Percentiles rank a stretch among this genome's conserved stretches.
Conservation (phyloP, 2,888 invertebrate species). For the Caenorhabditis zanzibari region DNA sequence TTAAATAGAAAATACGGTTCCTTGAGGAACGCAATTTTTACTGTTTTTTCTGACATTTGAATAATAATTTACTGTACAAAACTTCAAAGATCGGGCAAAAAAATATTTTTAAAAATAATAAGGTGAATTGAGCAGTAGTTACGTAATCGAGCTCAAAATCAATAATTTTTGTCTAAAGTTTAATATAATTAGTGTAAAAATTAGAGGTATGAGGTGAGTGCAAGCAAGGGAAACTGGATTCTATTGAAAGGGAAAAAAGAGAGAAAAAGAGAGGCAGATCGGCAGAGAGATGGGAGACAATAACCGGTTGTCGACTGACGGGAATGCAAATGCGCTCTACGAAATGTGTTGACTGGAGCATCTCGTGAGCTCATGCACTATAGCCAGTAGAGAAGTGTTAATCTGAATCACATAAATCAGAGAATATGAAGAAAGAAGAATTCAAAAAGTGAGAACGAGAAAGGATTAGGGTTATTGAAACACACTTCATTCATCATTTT, state of each 20-base stretch:
- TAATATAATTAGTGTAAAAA: constrained; percentile 48
- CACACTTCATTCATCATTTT: background rate
- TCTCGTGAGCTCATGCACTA: background rate
- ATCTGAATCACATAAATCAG: no score
- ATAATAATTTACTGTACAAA: no score
- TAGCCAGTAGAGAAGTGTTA: background rate
- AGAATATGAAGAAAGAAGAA: background rate
- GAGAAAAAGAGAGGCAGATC: constrained; percentile 9
- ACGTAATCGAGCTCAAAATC: background rate
- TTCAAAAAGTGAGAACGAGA: background rate
- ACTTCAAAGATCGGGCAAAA: background rate
- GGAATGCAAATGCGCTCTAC: constrained; percentile 34
- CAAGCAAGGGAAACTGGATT: constrained; percentile 40
- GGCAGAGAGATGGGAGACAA: constrained; percentile 36
- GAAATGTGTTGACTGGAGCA: background rate
- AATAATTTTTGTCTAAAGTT: constrained; percentile 10
- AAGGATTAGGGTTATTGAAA: background rate
- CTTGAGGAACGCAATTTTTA: no score
- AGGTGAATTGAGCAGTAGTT: background rate
- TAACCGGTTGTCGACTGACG: constrained; percentile 37
- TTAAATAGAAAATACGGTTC: background rate
- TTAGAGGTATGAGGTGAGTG: constrained; percentile 33
- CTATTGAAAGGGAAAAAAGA: constrained; percentile 1
- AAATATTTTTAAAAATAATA: background rate
- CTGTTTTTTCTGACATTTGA: no score